These are phyloP conservation scores for Dusona sp. DNA, from an alignment of 2,888 invertebrate genomes.

Conservation along the genomic window DNA sequence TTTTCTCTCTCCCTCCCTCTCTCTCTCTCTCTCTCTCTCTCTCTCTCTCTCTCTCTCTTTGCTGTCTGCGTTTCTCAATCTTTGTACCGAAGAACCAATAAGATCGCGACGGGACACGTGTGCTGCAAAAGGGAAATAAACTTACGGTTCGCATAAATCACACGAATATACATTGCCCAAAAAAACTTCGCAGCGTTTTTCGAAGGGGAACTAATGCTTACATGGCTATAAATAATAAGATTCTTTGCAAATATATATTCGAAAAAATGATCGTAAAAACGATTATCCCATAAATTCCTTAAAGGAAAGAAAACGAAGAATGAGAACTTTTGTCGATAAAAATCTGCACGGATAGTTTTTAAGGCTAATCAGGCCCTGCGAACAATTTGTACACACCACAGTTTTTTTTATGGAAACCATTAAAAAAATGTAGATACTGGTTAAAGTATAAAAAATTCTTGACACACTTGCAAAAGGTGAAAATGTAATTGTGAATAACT, in stretches of 20 bases:
- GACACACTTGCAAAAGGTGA: background rate
- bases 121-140: constrained; percentile 21
- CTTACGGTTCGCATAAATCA: constrained; percentile 31
- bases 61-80: constrained; percentile 35
- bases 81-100: constrained; percentile 34
- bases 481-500: background rate
- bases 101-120: constrained; percentile 34
- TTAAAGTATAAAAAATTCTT: background rate
- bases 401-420: background rate
- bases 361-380: background rate
- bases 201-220: background rate
- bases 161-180: constrained; percentile 4
- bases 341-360: background rate
- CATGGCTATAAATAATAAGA: background rate
- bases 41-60: constrained; percentile 8
- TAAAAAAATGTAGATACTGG: background rate
- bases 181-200: constrained; percentile 2
- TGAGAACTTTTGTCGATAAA: background rate
- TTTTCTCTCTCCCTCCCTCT: constrained; percentile 29
- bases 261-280: background rate
- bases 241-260: background rate
- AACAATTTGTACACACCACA: background rate
- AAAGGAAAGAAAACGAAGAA: background rate
- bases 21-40: background rate
- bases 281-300: background rate